A percentile compares a stretch with the other conserved stretches of the same genome.
Evolutionary conservation across 1,140 invertebrate species (phyloP).

Genomic region (Bombus cullumanus): DNA sequence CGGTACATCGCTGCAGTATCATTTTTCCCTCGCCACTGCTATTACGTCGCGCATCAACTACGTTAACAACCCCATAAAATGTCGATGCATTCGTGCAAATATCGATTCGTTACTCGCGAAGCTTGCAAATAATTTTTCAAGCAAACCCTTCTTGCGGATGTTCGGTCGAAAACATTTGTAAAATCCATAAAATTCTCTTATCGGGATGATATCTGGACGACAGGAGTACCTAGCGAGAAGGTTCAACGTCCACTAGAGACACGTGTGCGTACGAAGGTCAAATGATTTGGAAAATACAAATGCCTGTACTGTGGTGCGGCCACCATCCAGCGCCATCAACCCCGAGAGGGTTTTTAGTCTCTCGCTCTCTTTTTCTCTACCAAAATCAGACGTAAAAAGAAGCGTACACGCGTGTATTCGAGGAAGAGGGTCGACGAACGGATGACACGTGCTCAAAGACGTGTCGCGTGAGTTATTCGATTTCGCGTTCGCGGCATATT

Average conservation of each 20-base stretch:
- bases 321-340: background rate
- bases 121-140: background rate
- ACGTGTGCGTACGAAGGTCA: slow-evolving; percentile 29
- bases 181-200: slow-evolving; percentile 25
- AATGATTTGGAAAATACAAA: slow-evolving; percentile 29
- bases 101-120: background rate
- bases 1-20: too few species aligned
- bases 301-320: background rate
- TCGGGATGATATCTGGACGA: background rate
- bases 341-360: slow-evolving; percentile 3
- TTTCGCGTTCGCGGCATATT: background rate
- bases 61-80: too few species aligned
- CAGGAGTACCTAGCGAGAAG: background rate
- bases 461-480: slow-evolving; percentile 14
- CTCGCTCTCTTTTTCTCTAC: background rate
- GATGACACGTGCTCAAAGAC: background rate
- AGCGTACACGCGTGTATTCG: background rate
- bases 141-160: background rate
- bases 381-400: background rate
- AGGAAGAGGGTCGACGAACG: slow-evolving; percentile 23
- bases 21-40: too few species aligned
- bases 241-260: slow-evolving; percentile 17
- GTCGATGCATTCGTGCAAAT: too few species aligned
- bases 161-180: background rate
- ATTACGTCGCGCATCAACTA: too few species aligned